Conservation (phyloP, 2,797 vertebrate genomes). For the Phrynocephalus guinanensis region DNA sequence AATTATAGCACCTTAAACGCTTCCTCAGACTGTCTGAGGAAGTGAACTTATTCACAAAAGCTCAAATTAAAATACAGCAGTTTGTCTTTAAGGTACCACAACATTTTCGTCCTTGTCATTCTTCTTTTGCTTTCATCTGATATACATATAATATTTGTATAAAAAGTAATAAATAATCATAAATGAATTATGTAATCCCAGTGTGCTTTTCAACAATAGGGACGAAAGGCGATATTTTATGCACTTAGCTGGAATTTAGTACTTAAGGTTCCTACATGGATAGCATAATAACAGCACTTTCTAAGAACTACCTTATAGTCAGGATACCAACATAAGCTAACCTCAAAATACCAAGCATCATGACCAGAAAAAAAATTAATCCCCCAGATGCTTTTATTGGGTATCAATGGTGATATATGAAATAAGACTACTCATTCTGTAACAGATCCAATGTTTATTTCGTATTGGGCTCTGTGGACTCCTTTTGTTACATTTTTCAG, state of each 20-base stretch:
- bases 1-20: too few species aligned
- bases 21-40: too few species aligned
- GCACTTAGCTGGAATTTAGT: neutral
- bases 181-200: constrained; percentile 20
- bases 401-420: constrained; percentile 3
- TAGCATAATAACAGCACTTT: constrained; percentile 18
- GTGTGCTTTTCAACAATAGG: neutral
- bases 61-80: too few species aligned
- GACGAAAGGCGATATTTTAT: neutral
- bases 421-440: constrained; percentile 32
- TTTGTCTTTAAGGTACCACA: too few species aligned
- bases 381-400: constrained; percentile 16
- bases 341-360: constrained; percentile 31
- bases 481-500: constrained; percentile 44
- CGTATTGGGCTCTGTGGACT: constrained; percentile 33
- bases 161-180: neutral
- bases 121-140: too few species aligned
- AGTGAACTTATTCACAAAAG: too few species aligned
- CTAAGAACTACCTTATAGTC: constrained; percentile 25
- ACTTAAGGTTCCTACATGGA: constrained; percentile 15
- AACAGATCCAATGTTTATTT: constrained; percentile 17
- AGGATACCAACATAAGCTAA: constrained; percentile 14
- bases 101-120: too few species aligned
- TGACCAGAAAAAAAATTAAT: constrained; percentile 12
- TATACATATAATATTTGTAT: neutral